A percentile compares a stretch with the other conserved stretches of the same genome.
Evolutionary conservation across 2,797 vertebrate species (phyloP).

Genomic region (Acanthurus tractus): DNA sequence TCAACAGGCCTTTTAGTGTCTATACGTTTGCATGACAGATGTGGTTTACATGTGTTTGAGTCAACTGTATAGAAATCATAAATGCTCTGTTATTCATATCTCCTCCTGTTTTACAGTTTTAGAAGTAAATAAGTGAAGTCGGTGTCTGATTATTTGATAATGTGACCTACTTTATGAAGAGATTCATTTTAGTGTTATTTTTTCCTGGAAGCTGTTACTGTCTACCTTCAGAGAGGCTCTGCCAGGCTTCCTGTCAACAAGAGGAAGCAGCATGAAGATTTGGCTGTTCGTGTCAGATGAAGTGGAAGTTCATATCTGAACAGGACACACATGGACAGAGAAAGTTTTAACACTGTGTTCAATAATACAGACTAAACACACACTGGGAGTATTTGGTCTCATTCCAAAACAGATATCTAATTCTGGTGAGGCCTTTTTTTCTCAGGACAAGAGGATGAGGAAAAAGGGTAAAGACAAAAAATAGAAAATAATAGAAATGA

Average conservation of each 20-base stretch:
- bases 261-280: constrained; percentile 52
- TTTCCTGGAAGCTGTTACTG: constrained; percentile 43
- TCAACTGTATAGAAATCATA: background rate
- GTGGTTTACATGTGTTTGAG: background rate
- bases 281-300: constrained; percentile 27
- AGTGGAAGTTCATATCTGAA: constrained; percentile 38
- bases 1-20: background rate
- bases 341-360: background rate
- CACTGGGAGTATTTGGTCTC: background rate
- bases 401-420: background rate
- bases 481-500: background rate
- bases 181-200: background rate
- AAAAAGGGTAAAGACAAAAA: background rate
- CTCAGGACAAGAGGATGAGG: background rate
- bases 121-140: background rate
- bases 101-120: background rate
- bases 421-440: background rate
- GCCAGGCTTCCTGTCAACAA: constrained; percentile 71
- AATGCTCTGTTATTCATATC: background rate
- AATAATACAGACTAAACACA: background rate
- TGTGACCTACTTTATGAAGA: constrained; percentile 19
- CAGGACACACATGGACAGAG: background rate
- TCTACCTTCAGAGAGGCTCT: constrained; percentile 11
- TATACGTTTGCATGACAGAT: background rate
- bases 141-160: background rate